Evolutionary conservation across 1,140 invertebrate species (phyloP), one percentile per base, ranked within the genome.

Genomic region (Ganaspis sp.): DNA sequence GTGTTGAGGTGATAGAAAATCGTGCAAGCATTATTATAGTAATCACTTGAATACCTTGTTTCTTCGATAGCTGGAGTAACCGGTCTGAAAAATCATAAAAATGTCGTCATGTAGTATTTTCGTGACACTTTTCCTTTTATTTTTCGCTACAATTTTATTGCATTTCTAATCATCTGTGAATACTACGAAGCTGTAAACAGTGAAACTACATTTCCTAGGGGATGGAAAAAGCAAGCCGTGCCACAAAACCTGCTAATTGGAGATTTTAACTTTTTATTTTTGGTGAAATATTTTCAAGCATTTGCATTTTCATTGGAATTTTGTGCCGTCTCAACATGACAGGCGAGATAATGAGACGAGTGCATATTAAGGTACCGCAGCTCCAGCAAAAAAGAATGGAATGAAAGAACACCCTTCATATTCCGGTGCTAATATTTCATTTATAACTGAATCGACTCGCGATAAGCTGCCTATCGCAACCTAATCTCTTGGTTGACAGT

Each of bases 61-160:
- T 87, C 85, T 84, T 87, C 85, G 81, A 84, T 85, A 84, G 85
- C 85, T 81, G 85, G 85, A 76, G 85, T 87, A 80, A 84, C 85
- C 83, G 85, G 85, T 87, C 85, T 87, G 85, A 87, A 87, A 84
- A 87, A 83, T 84, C 83, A 80, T 84, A 87, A 87, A 85, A 87
- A 84, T 84, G 81, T 87, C 77, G 86, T 83, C 75, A 82, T 84
- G 64, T 79, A 78, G 72, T 74, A 77, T 49, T 38, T 49, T 71
- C 69, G 45, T 70, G 17, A 70, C n/a, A 37, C 53, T 74, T 54
- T 74, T 70, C 42, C 45, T 58, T 74, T 76, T 76, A n/a, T n/a
- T 17, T 69, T 78, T 73, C 45, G 45, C 58, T 64, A 64, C 58
- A 29, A 64, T 64, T n/a, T n/a, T n/a, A 11, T 64, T 64, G 58